phyloP scores from a whole-genome alignment of 2,113 vertebrate genomes.

The Etia nguti region DNA sequence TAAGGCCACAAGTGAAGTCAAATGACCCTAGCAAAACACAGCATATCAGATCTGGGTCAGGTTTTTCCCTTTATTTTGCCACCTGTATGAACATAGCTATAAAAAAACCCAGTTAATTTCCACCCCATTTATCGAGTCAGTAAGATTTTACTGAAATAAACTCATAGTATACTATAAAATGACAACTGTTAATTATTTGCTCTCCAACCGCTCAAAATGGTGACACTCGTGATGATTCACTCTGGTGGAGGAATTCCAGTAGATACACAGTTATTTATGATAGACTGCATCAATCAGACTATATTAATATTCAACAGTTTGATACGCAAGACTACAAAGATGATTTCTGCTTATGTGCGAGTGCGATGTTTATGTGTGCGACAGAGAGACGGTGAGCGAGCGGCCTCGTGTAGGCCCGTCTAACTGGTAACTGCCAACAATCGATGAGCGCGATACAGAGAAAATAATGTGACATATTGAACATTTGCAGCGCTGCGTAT shows the following conservation, averaged over 20 bases:
- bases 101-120: background rate
- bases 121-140: background rate
- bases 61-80: background rate
- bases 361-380: constrained; percentile 2
- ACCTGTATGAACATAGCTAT: background rate
- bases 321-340: constrained; percentile 18
- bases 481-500: constrained; percentile 17
- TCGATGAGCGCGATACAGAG: background rate
- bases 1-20: background rate
- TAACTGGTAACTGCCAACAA: constrained; percentile 31
- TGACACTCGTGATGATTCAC: constrained; percentile 41
- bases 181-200: constrained; percentile 12
- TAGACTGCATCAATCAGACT: constrained; percentile 46
- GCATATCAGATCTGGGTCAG: background rate
- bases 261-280: constrained; percentile 39
- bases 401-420: constrained; percentile 17
- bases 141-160: background rate
- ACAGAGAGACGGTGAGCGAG: constrained; percentile 9
- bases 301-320: constrained; percentile 58
- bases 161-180: background rate
- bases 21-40: background rate
- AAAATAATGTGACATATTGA: constrained; percentile 59
- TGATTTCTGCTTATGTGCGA: constrained; percentile 14
- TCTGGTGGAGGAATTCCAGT: constrained; percentile 41
- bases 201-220: constrained; percentile 2